These are phyloP conservation scores for Lemur catta DNA, from an alignment of 2,797 vertebrate species.

Conservation along the genomic window DNA sequence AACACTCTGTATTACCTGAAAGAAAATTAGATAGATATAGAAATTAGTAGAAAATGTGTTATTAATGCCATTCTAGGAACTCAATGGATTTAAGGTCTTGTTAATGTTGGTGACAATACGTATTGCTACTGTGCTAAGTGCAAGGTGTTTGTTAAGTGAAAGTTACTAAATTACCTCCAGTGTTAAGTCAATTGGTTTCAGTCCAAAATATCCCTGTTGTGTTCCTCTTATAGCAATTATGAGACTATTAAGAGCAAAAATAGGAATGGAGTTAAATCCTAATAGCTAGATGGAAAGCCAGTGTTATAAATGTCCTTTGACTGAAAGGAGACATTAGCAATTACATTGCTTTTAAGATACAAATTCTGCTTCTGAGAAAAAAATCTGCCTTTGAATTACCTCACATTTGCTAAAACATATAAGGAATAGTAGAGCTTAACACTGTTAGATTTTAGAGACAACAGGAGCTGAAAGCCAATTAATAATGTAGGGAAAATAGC, in stretches of 20 bases:
- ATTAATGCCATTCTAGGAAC: not conserved
- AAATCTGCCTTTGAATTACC: not conserved
- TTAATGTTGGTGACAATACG: not conserved
- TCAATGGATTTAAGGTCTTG: not conserved
- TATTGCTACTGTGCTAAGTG: not conserved
- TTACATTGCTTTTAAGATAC: not conserved
- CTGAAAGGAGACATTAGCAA: not conserved
- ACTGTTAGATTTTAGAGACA: not conserved
- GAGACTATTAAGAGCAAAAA: not conserved
- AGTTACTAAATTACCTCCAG: not conserved
- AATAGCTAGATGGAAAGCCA: not conserved
- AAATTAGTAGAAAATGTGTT: not conserved
- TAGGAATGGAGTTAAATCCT: not conserved
- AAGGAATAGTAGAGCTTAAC: not conserved
- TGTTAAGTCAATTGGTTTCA: not conserved
- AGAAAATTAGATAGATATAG: not conserved
- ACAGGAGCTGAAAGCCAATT: not conserved
- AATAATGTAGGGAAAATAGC: not conserved
- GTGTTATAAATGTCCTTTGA: not conserved
- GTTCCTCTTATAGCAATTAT: not conserved
- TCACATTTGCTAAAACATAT: not conserved
- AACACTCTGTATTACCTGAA: not conserved
- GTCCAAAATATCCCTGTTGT: not conserved
- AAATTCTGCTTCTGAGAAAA: slow-evolving; percentile 2
- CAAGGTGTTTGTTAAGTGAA: not conserved